These are phyloP conservation scores for Amblyopsis rosae DNA, from an alignment of 2,113 vertebrate species.

Conservation along the genomic window DNA sequence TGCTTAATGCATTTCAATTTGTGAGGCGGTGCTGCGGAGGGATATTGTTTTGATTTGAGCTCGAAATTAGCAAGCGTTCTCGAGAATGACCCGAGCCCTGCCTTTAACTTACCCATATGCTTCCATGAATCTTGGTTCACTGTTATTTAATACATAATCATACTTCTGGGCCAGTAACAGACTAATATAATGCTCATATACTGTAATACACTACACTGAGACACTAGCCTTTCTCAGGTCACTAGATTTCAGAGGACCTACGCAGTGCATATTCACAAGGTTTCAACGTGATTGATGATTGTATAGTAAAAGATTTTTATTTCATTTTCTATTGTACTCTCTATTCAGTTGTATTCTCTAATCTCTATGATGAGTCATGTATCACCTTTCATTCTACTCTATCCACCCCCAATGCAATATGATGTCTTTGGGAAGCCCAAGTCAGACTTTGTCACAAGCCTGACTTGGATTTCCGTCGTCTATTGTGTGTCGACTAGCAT, in stretches of 20 bases:
- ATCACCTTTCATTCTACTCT: conserved; percentile 43
- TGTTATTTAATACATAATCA: background rate
- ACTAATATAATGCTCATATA: conserved; percentile 2
- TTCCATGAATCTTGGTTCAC: background rate
- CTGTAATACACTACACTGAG: conserved; percentile 13
- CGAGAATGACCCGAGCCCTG: background rate
- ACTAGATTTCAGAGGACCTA: conserved; percentile 40
- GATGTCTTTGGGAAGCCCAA: conserved; percentile 21
- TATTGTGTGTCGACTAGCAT: conserved; percentile 18
- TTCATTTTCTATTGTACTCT: conserved; percentile 57
- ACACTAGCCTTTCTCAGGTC: conserved; percentile 34
- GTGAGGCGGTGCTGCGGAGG: too few species aligned
- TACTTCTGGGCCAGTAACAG: background rate
- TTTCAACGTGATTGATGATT: conserved; percentile 50
- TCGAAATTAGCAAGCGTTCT: too few species aligned
- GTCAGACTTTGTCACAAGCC: conserved; percentile 5
- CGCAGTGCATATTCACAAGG: conserved; percentile 41
- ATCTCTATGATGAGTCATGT: conserved; percentile 14
- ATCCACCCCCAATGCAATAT: conserved; percentile 25
- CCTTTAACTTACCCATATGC: conserved; percentile 19
- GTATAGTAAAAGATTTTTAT: conserved; percentile 29
- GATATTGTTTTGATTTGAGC: too few species aligned
- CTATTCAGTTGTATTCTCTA: background rate
- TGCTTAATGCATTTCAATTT: too few species aligned
- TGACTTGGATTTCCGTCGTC: conserved; percentile 31